A percentile compares a stretch with the other conserved stretches of the same genome.
Conservation (phyloP, 1,140 invertebrate species). For the Cryptotermes secundus region DNA sequence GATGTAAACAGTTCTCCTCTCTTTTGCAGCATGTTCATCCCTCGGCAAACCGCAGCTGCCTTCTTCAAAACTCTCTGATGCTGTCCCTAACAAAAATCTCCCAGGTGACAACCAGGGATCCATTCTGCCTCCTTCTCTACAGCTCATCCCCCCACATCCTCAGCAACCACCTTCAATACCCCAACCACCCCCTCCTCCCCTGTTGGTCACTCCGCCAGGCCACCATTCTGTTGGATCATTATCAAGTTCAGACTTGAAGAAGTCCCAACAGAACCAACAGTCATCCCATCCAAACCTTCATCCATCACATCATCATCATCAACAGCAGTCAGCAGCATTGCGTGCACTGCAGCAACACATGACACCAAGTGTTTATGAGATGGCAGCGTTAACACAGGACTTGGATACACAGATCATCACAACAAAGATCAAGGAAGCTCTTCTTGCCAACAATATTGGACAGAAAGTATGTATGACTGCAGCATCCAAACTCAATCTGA, state of each 20-base stretch:
- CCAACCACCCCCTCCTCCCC: slow-evolving; percentile 55
- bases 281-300: slow-evolving; percentile 58
- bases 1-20: slow-evolving; percentile 31
- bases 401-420: slow-evolving; percentile 95
- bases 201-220: slow-evolving; percentile 62
- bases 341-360: slow-evolving; percentile 74
- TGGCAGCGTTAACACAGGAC: slow-evolving; percentile 94
- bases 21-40: slow-evolving; percentile 63
- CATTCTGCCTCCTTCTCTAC: slow-evolving; percentile 49
- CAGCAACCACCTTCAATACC: slow-evolving; percentile 38
- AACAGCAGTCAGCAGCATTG: slow-evolving; percentile 63
- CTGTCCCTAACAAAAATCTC: slow-evolving; percentile 41
- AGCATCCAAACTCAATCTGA: no score
- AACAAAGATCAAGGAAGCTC: slow-evolving; percentile 94
- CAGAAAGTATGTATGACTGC: slow-evolving; percentile 70
- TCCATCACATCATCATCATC: slow-evolving; percentile 40
- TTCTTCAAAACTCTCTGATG: slow-evolving; percentile 69
- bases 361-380: slow-evolving; percentile 88
- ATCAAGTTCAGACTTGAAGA: slow-evolving; percentile 41
- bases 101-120: slow-evolving; percentile 21
- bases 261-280: slow-evolving; percentile 45
- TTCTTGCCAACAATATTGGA: slow-evolving; percentile 95
- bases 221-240: slow-evolving; percentile 44
- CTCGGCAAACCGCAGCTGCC: slow-evolving; percentile 73
- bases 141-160: slow-evolving; percentile 50